A percentile compares a stretch with the other conserved stretches of the same genome.
Evolutionary conservation across 2,113 vertebrate species (phyloP).

Genomic region (Poeciliopsis occidentalis): DNA sequence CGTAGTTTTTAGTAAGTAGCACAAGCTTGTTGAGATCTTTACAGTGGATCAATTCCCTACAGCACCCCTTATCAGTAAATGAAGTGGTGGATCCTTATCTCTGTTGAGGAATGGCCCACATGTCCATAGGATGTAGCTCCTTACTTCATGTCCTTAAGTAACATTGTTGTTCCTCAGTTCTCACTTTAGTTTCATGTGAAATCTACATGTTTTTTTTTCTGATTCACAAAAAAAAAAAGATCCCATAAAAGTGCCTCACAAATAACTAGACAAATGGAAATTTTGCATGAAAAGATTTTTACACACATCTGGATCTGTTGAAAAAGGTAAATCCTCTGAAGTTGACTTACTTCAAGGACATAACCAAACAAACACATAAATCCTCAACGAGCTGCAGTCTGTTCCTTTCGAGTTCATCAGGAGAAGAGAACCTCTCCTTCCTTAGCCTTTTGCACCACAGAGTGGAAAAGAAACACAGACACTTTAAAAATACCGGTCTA

Average conservation of each 20-base stretch:
- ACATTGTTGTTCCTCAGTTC: background rate
- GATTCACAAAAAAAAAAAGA: background rate
- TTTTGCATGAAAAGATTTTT: background rate
- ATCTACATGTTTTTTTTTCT: background rate
- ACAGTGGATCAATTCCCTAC: background rate
- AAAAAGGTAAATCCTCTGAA: background rate
- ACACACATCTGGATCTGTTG: background rate
- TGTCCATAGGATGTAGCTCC: background rate
- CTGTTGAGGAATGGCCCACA: background rate
- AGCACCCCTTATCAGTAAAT: background rate
- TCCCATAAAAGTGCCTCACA: background rate
- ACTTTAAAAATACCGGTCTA: constrained; percentile 22
- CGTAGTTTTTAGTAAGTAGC: background rate
- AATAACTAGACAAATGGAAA: background rate
- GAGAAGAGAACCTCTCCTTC: background rate
- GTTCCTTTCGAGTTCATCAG: constrained; percentile 9
- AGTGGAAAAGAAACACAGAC: constrained; percentile 19
- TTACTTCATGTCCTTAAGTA: background rate
- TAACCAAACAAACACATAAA: background rate
- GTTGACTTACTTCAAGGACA: background rate
- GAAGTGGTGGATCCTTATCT: constrained; percentile 3
- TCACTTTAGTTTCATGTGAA: background rate
- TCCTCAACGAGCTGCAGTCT: constrained; percentile 1
- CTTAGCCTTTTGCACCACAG: background rate
- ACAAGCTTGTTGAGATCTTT: background rate